Percentiles rank a stretch among this genome's conserved stretches.
Evolutionary conservation across 2,797 vertebrate species (phyloP).

Genomic region (Simalia tracyae): DNA sequence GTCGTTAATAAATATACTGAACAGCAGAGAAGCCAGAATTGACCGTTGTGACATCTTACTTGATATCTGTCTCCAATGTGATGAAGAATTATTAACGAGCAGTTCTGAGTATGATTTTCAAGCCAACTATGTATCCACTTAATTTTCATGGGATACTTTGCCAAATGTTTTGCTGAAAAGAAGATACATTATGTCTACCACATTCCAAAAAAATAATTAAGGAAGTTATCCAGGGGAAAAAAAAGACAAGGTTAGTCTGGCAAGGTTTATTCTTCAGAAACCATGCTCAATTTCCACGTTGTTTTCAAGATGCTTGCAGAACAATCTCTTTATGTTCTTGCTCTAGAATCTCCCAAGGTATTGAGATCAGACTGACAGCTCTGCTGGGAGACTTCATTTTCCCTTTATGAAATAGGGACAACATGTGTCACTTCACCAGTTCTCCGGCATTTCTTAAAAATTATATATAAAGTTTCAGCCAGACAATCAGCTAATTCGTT

Average conservation of each 20-base stretch:
- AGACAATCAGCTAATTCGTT: neutral
- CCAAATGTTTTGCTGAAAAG: neutral
- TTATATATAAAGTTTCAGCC: neutral
- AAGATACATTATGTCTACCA: neutral
- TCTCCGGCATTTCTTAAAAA: neutral
- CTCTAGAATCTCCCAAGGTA: neutral
- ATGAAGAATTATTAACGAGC: neutral
- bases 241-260: neutral
- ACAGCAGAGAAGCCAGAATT: neutral
- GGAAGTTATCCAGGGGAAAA: neutral
- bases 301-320: neutral
- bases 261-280: neutral
- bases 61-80: neutral
- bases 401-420: neutral
- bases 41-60: neutral
- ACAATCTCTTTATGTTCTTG: neutral
- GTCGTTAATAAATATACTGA: neutral
- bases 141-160: neutral
- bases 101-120: neutral
- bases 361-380: neutral
- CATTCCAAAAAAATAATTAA: neutral
- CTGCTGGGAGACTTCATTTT: neutral
- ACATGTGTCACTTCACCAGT: neutral
- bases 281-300: neutral
- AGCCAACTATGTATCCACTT: neutral